phyloP scores from a whole-genome alignment of 2,797 vertebrate species.

The Okamejei kenojei region DNA sequence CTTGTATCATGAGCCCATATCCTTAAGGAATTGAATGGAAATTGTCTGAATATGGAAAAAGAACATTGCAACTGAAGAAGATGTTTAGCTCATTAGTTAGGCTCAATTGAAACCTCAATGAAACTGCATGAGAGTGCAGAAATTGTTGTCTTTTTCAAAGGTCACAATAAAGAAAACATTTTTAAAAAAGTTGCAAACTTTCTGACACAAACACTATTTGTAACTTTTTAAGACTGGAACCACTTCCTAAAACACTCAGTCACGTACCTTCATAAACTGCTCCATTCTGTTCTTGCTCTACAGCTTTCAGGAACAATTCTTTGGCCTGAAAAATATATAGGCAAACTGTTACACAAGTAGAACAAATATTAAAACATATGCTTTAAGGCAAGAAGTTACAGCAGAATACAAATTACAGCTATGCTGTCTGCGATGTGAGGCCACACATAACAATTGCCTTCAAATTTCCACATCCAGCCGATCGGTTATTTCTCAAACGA shows the following conservation, averaged over 20 bases:
- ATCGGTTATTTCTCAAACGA: background rate
- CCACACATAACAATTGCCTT: background rate
- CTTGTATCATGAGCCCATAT: background rate
- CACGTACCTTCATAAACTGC: constrained; percentile 87
- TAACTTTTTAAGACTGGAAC: background rate
- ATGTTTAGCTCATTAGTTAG: background rate
- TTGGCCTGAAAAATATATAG: constrained; percentile 45
- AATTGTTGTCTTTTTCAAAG: background rate
- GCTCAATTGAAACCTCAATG: background rate
- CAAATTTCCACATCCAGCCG: background rate
- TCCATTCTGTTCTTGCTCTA: constrained; percentile 89
- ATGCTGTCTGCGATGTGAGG: background rate
- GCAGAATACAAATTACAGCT: background rate
- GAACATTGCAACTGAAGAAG: background rate
- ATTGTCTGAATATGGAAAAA: background rate
- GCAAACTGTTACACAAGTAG: background rate
- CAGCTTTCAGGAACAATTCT: constrained; percentile 90
- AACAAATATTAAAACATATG: background rate
- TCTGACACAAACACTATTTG: too few species aligned
- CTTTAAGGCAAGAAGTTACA: background rate
- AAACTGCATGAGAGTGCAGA: background rate
- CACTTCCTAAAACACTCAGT: background rate
- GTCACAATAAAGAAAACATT: background rate
- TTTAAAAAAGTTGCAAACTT: background rate
- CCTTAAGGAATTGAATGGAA: background rate